Evolutionary conservation across 2,888 invertebrate species (phyloP), one percentile per base, ranked within the genome.

Genomic region (Aricia artaxerxes): DNA sequence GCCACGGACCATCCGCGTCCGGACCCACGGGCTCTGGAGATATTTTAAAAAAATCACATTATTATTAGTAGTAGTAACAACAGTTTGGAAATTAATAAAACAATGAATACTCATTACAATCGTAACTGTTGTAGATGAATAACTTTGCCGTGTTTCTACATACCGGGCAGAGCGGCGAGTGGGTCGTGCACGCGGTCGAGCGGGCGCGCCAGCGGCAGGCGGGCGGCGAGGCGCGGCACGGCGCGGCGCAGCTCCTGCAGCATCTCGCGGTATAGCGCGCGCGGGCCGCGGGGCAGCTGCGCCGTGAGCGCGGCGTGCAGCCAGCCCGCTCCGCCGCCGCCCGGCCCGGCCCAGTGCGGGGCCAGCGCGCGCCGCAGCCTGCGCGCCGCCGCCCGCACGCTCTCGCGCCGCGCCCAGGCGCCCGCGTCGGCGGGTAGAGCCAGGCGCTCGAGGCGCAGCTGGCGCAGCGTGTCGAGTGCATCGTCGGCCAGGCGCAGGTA

Each of bases 301-400:
- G 85, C 87, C 84, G 85, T 86, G 83, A 89, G 85, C 89, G 88
- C 88, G 85, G 87, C 88, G 84, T 89, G 85, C 89, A 89, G 88
- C 64, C 85, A 85, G 13, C 86, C 82, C 81, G 38, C 88, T 84
- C 82, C 82, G 86, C 82, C 81, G 78, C 57, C 60, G 77, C 78
- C 38, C 35, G 69, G 35, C 35, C 80, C 81, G 31, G 83, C 84
- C 83, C 83, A 84, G 80, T 80, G 81, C 83, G 86, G 84, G 61
- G 87, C 86, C 79, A 88, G 85, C 81, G 86, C 86, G 77, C 79
- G 83, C 80, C 79, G 86, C 38, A 88, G 85, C 3, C 85, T 86
- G 81, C 91, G 91, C 85, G 87, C 82, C 84, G 85, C 78, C 86
- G 86, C 85, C 84, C 80, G 80, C 73, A 81, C 81, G 69, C 80